Base-by-base conservation (phyloP, 2,113 vertebrate genomes). In the Baryphthengus martii region DNA sequence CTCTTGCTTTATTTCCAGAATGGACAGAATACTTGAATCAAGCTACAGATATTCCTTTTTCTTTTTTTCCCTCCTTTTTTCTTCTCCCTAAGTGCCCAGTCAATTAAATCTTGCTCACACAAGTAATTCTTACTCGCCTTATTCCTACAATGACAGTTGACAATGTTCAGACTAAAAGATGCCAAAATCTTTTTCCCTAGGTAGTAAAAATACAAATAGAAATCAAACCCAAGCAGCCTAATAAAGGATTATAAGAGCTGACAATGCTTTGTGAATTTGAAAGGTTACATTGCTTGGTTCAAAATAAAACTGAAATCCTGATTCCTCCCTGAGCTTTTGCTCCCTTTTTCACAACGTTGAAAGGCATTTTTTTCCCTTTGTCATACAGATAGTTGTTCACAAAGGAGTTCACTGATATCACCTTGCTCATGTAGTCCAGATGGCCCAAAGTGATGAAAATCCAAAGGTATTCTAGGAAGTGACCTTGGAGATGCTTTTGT, bases 401-500 rank as follows among this genome's bases (percentile, higher is more conserved):
- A 50, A 71, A 93, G 76, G 94, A 89, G 15, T 20, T 91, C 65
- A 62, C 42, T 19, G 26, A 20, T 44, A 82, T 25, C 85, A 88
- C 73, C 59, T 89, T 63, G 44, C 53, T 90, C 88, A 62, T 79
- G 74, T 44, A 17, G 61, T 93, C 83, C 95, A 97, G 94, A 87
- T 85, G 88, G 95, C 63, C 44, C 58, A 31, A 92, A 71, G 74
- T 39, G 42, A 49, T 70, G 81, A 70, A 84, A 96, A 84, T 79
- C 71, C 87, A 86, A 83, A 89, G 56, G 62, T 87, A 86, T 73
- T 47, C 55, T 49, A 82, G 84, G 62, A 84, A 92, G 35, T 93
- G 92, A 96, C 94, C 91, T 90, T 93, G 79, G 86, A 96, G 44
- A 55, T 66, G 61, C 65, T 76, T 79, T 37, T 89, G 77, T 58